Percentiles rank a stretch among this genome's conserved stretches.
Evolutionary conservation across 2,113 vertebrate species (phyloP).

Genomic region (Cepphus grylle): DNA sequence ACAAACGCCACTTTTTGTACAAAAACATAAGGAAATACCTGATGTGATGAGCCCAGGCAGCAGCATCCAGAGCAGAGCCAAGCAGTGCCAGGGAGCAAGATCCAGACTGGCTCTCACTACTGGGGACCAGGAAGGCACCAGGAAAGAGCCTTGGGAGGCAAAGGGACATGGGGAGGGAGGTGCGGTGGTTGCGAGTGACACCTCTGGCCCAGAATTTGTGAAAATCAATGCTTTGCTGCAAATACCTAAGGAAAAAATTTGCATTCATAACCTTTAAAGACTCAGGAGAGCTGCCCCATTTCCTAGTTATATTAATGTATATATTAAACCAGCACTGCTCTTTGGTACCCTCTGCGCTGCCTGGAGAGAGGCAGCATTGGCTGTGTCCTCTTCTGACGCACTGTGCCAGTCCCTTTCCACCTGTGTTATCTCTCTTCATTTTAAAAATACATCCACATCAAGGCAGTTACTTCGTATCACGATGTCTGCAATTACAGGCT

Average conservation of each 20-base stretch:
- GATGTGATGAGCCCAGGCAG: neutral
- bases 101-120: rapidly evolving
- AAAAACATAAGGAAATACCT: neutral
- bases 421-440: neutral
- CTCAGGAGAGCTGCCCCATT: neutral
- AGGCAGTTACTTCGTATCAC: neutral
- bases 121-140: too few relatives aligned
- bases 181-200: neutral
- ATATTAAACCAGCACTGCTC: neutral
- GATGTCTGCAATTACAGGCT: neutral
- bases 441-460: neutral
- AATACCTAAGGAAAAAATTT: neutral
- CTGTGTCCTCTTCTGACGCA: neutral
- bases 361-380: neutral
- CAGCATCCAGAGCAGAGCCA: neutral
- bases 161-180: neutral
- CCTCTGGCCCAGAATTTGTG: neutral
- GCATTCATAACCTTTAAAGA: neutral
- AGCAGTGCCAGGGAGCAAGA: rapidly evolving
- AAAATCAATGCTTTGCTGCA: neutral
- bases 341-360: neutral
- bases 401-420: neutral
- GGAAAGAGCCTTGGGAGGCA: neutral
- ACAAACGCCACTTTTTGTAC: neutral
- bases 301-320: neutral